Evolutionary conservation across 2,113 vertebrate genomes (phyloP), one percentile per base, ranked within the genome.

Genomic region (Mus pahari): DNA sequence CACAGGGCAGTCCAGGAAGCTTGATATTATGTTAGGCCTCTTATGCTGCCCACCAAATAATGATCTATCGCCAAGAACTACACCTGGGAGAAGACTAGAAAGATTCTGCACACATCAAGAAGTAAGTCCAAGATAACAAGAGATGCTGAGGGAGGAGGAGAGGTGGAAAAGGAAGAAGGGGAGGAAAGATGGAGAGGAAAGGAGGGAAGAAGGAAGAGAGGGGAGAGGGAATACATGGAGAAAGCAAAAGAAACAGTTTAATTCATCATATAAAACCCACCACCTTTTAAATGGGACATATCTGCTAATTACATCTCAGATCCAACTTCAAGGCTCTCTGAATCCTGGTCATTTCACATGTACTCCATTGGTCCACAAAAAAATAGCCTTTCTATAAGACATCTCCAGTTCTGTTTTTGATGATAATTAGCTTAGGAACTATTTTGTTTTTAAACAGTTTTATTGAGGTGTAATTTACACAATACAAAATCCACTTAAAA

Each of bases 351-450:
- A 13, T 39, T 73, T 68, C 62, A 33, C 3, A 0, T 3, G 8
- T 14, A 42, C 55, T 45, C 7, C 33, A n/a, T 68, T 58, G 60
- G 48, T 55, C 39, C 62, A 58, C 3, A 84, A 42, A 84, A 42
- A 22, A 58, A 17, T 20, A 68, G 68, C 86, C 79, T 53, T 0
- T 24, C 33, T 39, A 42, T 28, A 42, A 39, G 42, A 19, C 4
- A 39, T 9, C 70, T 4, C n/a, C 22, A 39, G 28, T 81, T 42
- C 70, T 22, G 1, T 77, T 20, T 60, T 73, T 86, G 64, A 92
- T 83, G 87, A 92, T 83, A 88, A 78, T 86, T 94, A 95, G 81
- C 45, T 89, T 45, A 82, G 36, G 36, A 95, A 96, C 62, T 73
- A 90, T 66, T 78, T 62, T 74, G 36, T 60, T 95, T 89, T 93